A percentile compares a stretch with the other conserved stretches of the same genome.
Conservation (phyloP, 1,140 invertebrate genomes). For the Frieseomelitta varia region DNA sequence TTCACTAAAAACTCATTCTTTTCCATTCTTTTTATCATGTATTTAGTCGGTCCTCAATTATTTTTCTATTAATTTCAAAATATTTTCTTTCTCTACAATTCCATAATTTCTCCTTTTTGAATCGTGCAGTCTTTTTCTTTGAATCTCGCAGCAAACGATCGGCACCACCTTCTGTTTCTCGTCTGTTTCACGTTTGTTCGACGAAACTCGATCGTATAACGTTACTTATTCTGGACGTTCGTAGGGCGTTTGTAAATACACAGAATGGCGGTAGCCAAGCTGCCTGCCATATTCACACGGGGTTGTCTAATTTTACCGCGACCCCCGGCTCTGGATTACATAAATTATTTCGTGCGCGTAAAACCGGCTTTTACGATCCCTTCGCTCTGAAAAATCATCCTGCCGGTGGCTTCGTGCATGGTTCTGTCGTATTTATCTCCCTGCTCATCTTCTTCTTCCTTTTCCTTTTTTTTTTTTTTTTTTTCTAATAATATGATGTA, state of each 20-base stretch:
- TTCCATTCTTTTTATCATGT: neutral
- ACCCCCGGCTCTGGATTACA: slow-evolving; percentile 54
- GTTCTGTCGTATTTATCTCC: neutral
- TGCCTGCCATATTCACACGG: neutral
- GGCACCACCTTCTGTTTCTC: too few species aligned
- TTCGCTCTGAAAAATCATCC: slow-evolving; percentile 17
- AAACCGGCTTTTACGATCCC: slow-evolving; percentile 54
- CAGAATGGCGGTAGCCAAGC: neutral
- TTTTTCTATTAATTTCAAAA: neutral
- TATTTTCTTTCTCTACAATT: neutral
- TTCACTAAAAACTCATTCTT: too few species aligned
- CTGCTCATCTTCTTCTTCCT: slow-evolving; percentile 20
- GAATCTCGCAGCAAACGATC: neutral
- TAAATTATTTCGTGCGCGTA: slow-evolving; percentile 61
- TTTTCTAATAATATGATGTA: too few species aligned
- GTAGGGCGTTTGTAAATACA: slow-evolving; percentile 12
- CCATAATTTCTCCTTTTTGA: neutral
- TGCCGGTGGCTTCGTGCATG: neutral
- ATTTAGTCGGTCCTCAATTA: neutral
- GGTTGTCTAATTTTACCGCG: slow-evolving; percentile 62
- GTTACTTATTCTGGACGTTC: neutral
- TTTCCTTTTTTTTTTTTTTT: neutral
- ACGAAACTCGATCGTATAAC: slow-evolving; percentile 4
- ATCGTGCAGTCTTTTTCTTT: neutral
- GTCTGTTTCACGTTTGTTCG: neutral